These are phyloP conservation scores for Zingel zingel DNA, from an alignment of 2,113 vertebrate genomes.

Conservation along the genomic window DNA sequence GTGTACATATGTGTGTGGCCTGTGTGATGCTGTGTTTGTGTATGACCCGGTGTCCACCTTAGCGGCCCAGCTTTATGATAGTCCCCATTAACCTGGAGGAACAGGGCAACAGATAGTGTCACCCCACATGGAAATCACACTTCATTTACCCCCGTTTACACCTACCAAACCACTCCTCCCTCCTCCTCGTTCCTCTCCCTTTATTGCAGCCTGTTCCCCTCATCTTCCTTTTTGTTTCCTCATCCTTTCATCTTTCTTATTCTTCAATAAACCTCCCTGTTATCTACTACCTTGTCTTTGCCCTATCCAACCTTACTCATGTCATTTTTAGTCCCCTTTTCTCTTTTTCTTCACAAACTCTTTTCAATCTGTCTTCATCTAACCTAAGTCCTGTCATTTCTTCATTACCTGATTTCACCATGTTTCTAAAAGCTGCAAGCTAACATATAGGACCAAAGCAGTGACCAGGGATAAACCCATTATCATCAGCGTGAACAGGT, in stretches of 20 bases:
- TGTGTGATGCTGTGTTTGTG: slow-evolving; percentile 46
- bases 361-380: background rate
- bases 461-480: background rate
- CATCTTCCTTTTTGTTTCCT: background rate
- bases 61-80: slow-evolving; percentile 76
- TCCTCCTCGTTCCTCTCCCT: background rate
- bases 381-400: background rate
- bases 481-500: background rate
- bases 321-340: background rate
- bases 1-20: slow-evolving; percentile 35
- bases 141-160: slow-evolving; percentile 70
- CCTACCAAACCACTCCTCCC: slow-evolving; percentile 31
- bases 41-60: slow-evolving; percentile 70
- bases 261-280: background rate
- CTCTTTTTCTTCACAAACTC: background rate
- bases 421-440: background rate
- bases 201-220: slow-evolving; percentile 10
- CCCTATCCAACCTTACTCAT: background rate
- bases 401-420: background rate
- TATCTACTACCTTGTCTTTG: background rate
- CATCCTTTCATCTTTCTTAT: background rate
- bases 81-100: slow-evolving; percentile 78
- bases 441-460: background rate
- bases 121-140: slow-evolving; percentile 72
- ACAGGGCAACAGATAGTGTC: slow-evolving; percentile 73